These are phyloP conservation scores for Calosoma granatense DNA, from an alignment of 1,140 invertebrate genomes.

Conservation along the genomic window DNA sequence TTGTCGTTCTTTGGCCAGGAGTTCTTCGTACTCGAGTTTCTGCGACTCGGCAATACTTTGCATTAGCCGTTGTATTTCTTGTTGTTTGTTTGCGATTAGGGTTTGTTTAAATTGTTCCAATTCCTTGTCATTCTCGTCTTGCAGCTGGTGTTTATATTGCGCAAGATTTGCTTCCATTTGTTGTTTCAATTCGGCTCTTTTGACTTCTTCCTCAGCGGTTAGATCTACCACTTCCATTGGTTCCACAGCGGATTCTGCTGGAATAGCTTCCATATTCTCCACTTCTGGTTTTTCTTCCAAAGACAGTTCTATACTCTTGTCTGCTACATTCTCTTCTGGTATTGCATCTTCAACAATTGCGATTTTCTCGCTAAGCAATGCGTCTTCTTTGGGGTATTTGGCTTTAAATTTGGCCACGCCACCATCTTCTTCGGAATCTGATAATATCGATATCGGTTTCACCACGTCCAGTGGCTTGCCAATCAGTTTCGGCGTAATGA, in stretches of 20 bases:
- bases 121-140: slow-evolving; percentile 32
- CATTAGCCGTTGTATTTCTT: slow-evolving; percentile 33
- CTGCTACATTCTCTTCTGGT: slow-evolving; percentile 13
- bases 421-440: slow-evolving; percentile 45
- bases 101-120: slow-evolving; percentile 32
- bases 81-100: slow-evolving; percentile 33
- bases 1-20: slow-evolving; percentile 34
- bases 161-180: slow-evolving; percentile 29
- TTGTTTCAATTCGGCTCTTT: slow-evolving; percentile 42
- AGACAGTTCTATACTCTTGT: slow-evolving; percentile 20
- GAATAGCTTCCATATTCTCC: slow-evolving; percentile 10
- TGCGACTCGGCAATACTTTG: slow-evolving; percentile 40
- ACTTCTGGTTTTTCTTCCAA: slow-evolving; percentile 22
- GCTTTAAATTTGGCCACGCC: slow-evolving; percentile 37
- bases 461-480: slow-evolving; percentile 41
- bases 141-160: slow-evolving; percentile 24
- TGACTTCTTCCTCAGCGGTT: slow-evolving; percentile 36
- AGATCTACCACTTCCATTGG: slow-evolving; percentile 6
- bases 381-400: slow-evolving; percentile 26
- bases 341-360: background rate
- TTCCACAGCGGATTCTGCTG: background rate
- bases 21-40: slow-evolving; percentile 41
- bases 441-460: slow-evolving; percentile 32
- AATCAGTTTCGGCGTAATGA: slow-evolving; percentile 43
- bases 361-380: slow-evolving; percentile 10